Evolutionary conservation across 2,888 invertebrate genomes (phyloP).

Genomic region (Pterostichus niger): DNA sequence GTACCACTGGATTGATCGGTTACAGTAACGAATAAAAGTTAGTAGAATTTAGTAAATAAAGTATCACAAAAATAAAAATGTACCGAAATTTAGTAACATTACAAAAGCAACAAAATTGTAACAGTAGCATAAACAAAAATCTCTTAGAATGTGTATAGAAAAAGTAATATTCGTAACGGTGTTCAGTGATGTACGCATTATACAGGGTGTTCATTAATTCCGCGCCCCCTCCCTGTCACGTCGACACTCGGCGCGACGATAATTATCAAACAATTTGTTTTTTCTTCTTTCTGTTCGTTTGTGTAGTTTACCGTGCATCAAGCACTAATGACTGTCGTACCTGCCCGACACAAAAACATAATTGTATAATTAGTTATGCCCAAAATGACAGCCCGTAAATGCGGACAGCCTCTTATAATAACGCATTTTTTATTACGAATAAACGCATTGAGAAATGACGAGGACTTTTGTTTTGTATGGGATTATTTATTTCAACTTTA

Average conservation of each 20-base stretch:
- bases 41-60: no score
- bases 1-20: no score
- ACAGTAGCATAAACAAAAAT: no score
- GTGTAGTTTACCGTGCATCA: slow-evolving; percentile 41
- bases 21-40: no score
- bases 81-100: no score
- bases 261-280: slow-evolving; percentile 74
- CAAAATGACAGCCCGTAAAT: slow-evolving; percentile 76
- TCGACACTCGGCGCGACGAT: slow-evolving; percentile 73
- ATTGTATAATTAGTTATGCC: slow-evolving; percentile 77
- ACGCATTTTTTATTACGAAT: slow-evolving; percentile 56
- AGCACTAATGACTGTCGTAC: slow-evolving; percentile 73
- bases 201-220: slow-evolving; percentile 28
- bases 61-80: no score
- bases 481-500: slow-evolving; percentile 13
- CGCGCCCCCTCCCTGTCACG: slow-evolving; percentile 69
- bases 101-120: no score
- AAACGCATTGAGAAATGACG: slow-evolving; percentile 10
- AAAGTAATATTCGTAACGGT: slow-evolving; percentile 27
- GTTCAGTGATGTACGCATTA: slow-evolving; percentile 10
- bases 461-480: slow-evolving; percentile 16
- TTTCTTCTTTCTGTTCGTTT: slow-evolving; percentile 68
- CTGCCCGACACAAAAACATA: slow-evolving; percentile 73
- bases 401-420: slow-evolving; percentile 71
- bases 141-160: background rate